Base-by-base conservation (phyloP, 2,888 invertebrate genomes). In the Callyntrura sp. region DNA sequence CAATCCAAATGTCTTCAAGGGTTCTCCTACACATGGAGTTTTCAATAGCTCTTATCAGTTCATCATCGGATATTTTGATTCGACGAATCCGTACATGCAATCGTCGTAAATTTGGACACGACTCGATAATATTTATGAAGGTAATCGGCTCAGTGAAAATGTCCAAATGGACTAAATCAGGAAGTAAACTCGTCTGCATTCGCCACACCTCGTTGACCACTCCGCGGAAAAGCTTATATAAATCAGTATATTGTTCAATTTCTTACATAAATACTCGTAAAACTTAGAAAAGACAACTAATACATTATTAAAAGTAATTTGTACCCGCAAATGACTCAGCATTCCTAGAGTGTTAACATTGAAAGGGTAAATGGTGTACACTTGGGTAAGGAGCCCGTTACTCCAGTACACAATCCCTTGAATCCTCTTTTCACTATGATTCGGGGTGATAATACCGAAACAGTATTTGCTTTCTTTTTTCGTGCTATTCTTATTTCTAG, bases 1-100 rank as follows among this genome's bases (percentile, higher is more conserved):
- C 90, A 20, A 92, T 91, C 92, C 92, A 92, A n/a, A 92, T 28
- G 48, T 92, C 91, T 55, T 92, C 91, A 0, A 92, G 48, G 5
- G 90, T 90, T 23, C 91, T 35, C 9, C 88, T 23, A 20, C 92
- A 90, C 92, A 92, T 92, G n/a, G 90, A 91, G 14, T 28, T 81
- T 12, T 84, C 45, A 55, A 92, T 73, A 0, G 91, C 60, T 25
- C 85, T 73, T 0, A 92, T 82, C 0, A 92, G 51, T 20, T 90
- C 68, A 9, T 88, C 79, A 20, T 92, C 91, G 2, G 65, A 60
- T 8, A 92, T 35, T 14, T 20, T 25, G 3, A 20, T 35, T 12
- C 73, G 57, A 14, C 90, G 70, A 12, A 92, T 82, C 0, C 92
- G 87, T 62, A 91, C 89, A 28, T 60, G 51, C 9, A 91, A 85